A percentile compares a stretch with the other conserved stretches of the same genome.
These are phyloP conservation scores for Osmerus eperlanus DNA, from an alignment of 2,113 vertebrate genomes.

Conservation along the genomic window DNA sequence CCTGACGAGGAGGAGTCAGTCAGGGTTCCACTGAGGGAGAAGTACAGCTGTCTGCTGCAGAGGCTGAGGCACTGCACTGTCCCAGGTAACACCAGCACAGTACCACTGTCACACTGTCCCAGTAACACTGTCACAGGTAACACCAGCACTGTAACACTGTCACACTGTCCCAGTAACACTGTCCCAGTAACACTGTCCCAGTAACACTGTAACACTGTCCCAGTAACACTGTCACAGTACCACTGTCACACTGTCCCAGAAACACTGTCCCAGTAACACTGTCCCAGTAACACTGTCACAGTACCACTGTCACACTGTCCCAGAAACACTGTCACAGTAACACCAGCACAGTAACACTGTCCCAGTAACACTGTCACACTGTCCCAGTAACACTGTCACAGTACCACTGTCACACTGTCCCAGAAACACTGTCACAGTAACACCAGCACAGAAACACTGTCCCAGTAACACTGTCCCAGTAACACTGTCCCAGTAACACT, in stretches of 20 bases:
- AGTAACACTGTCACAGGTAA: neutral
- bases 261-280: too few relatives aligned
- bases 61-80: constrained; percentile 72
- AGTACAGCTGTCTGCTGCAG: constrained; percentile 80
- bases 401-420: constrained; percentile 48
- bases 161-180: neutral
- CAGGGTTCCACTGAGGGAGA: constrained; percentile 88
- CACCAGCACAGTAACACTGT: too few relatives aligned
- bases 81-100: neutral
- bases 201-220: too few relatives aligned
- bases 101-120: neutral
- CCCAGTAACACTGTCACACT: neutral
- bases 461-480: neutral
- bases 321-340: too few relatives aligned
- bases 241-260: too few relatives aligned
- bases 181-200: neutral
- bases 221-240: too few relatives aligned
- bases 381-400: neutral
- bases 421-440: too few relatives aligned
- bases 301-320: too few relatives aligned
- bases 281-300: too few relatives aligned
- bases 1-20: constrained; percentile 84
- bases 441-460: neutral
- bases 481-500: too few relatives aligned
- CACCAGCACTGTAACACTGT: too few relatives aligned